Percentiles rank a stretch among this genome's conserved stretches.
These are phyloP conservation scores for Petrophora chlorosata DNA, from an alignment of 2,888 invertebrate species.

Conservation along the genomic window DNA sequence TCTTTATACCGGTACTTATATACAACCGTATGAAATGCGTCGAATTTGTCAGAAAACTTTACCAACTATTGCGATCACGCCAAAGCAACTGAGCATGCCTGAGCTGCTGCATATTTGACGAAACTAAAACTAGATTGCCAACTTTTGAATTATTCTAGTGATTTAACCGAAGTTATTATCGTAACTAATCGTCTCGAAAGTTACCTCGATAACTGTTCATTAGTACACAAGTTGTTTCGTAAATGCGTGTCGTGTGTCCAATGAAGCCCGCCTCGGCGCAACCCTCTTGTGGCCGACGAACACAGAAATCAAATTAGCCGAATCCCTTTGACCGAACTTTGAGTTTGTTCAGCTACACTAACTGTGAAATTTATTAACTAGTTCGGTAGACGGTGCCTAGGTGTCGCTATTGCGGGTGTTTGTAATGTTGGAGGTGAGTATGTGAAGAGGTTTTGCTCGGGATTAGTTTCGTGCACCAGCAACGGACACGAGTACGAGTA, in stretches of 20 bases:
- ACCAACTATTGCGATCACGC: background rate
- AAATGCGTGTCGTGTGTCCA: conserved; percentile 53
- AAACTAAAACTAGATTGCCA: background rate
- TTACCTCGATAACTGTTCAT: conserved; percentile 28
- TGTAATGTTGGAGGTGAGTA: conserved; percentile 33
- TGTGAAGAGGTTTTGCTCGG: background rate
- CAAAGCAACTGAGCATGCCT: too few species aligned
- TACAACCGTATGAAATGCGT: background rate
- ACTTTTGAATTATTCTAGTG: conserved; percentile 6
- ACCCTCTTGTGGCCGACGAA: conserved; percentile 57
- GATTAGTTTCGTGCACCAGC: too few species aligned
- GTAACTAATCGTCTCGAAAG: conserved; percentile 30
- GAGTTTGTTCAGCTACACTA: conserved; percentile 54
- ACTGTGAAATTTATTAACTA: conserved; percentile 57
- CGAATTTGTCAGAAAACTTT: background rate
- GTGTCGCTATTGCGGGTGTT: conserved; percentile 27
- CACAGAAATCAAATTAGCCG: conserved; percentile 68
- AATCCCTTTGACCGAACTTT: conserved; percentile 64
- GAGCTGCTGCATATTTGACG: background rate
- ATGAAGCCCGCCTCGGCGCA: conserved; percentile 36
- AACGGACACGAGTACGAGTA: too few species aligned
- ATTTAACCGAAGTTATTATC: conserved; percentile 15
- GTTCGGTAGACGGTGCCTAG: conserved; percentile 33
- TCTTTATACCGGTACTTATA: background rate
- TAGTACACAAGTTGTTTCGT: conserved; percentile 42